phyloP scores from a whole-genome alignment of 2,113 vertebrate species.

The Pomatostomus ruficeps region DNA sequence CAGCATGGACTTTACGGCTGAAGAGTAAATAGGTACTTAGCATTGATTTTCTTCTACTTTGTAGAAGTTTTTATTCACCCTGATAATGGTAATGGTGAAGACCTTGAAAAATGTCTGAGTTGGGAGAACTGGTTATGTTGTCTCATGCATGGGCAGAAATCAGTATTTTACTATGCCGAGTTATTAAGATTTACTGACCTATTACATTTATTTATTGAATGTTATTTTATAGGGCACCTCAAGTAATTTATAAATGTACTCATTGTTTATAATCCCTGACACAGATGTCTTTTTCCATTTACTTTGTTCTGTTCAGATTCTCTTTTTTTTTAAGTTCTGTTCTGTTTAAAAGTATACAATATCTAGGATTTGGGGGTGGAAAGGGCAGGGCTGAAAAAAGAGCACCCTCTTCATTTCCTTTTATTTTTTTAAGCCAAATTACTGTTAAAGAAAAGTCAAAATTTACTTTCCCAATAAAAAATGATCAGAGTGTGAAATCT shows the following conservation, averaged over 20 bases:
- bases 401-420: neutral
- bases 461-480: neutral
- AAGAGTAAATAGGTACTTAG: neutral
- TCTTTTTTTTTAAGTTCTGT: neutral
- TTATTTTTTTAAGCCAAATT: neutral
- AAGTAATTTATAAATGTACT: neutral
- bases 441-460: neutral
- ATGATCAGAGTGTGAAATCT: neutral
- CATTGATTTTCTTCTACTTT: neutral
- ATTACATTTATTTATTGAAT: neutral
- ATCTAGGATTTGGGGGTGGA: neutral
- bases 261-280: neutral
- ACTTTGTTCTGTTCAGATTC: neutral
- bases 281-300: neutral
- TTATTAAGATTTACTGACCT: neutral
- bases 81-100: neutral
- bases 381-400: neutral
- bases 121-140: neutral
- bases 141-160: neutral
- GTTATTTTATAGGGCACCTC: neutral
- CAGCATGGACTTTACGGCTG: neutral
- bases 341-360: neutral
- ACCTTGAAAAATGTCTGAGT: neutral
- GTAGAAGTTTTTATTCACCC: neutral
- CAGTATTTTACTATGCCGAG: neutral